phyloP scores from a whole-genome alignment of 2,113 vertebrate species.

The Peromyscus californicus region DNA sequence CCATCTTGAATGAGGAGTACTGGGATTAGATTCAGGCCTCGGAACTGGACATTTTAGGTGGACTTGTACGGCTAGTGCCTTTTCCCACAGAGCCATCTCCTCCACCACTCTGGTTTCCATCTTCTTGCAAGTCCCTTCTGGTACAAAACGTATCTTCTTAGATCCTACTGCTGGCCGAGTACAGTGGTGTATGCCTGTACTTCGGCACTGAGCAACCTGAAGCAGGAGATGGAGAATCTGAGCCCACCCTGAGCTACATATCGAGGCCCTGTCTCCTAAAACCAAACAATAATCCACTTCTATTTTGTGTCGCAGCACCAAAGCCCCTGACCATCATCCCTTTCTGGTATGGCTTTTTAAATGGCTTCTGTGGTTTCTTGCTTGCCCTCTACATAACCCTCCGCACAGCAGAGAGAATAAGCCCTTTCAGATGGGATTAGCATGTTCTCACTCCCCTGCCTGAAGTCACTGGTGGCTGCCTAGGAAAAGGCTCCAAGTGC shows the following conservation, averaged over 20 bases:
- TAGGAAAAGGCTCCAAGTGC: background rate
- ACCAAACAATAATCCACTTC: background rate
- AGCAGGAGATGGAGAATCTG: background rate
- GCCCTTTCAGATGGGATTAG: background rate
- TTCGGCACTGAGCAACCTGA: background rate
- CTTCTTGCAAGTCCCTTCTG: background rate
- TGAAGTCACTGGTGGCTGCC: background rate
- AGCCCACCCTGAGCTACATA: background rate
- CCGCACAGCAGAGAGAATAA: background rate
- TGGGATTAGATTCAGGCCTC: background rate
- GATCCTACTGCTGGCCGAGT: background rate
- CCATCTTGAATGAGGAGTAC: background rate
- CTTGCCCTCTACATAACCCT: background rate
- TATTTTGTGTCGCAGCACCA: background rate
- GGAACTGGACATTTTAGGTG: background rate
- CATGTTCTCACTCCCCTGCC: background rate
- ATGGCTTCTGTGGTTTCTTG: background rate
- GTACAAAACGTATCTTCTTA: background rate
- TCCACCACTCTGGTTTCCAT: background rate
- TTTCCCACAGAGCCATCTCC: background rate
- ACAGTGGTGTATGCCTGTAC: background rate
- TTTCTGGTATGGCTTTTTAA: background rate
- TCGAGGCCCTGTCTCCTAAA: background rate
- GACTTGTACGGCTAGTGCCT: background rate
- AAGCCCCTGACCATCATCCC: background rate